Conservation (phyloP, 92 coral and sea anemone species). For the Parazoanthus darwini region DNA sequence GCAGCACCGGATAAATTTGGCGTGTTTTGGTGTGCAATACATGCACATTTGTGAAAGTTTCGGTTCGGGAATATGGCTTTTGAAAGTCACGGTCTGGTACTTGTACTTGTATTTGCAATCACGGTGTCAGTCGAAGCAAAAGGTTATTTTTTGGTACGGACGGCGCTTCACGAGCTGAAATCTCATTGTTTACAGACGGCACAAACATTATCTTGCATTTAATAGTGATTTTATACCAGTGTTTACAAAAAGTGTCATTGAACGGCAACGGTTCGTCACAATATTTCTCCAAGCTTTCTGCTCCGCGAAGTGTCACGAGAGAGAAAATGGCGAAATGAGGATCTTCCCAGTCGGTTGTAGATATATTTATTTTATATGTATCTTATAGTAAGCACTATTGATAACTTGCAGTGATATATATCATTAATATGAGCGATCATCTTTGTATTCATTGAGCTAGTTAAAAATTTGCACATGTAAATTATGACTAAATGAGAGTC, state of each 20-base stretch:
- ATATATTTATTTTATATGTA: too few relatives aligned
- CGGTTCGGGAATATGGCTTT: slow-evolving; percentile 6
- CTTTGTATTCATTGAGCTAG: too few relatives aligned
- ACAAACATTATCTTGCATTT: not conserved
- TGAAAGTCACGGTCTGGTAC: slow-evolving; percentile 14
- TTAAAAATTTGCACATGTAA: too few relatives aligned
- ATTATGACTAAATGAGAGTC: too few relatives aligned
- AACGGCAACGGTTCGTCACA: not conserved
- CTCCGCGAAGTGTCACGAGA: not conserved
- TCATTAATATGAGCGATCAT: too few relatives aligned
- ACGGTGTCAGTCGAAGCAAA: slow-evolving; percentile 29
- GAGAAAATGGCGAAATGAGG: not conserved
- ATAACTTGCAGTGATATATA: too few relatives aligned
- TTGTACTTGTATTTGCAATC: slow-evolving; percentile 2
- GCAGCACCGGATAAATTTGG: slow-evolving; percentile 27
- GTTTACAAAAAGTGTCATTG: not conserved
- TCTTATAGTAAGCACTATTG: too few relatives aligned
- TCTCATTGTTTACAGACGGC: slow-evolving; percentile 7
- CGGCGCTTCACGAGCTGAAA: slow-evolving; percentile 18
- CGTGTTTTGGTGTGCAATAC: slow-evolving; percentile 24
- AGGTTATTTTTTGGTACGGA: slow-evolving; percentile 1
- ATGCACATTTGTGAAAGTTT: slow-evolving; percentile 7
- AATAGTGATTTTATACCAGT: not conserved
- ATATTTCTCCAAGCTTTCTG: not conserved
- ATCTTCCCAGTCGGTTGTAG: not conserved